phyloP scores from a whole-genome alignment of 2,888 invertebrate genomes.

The Pseudococcus viburni region DNA sequence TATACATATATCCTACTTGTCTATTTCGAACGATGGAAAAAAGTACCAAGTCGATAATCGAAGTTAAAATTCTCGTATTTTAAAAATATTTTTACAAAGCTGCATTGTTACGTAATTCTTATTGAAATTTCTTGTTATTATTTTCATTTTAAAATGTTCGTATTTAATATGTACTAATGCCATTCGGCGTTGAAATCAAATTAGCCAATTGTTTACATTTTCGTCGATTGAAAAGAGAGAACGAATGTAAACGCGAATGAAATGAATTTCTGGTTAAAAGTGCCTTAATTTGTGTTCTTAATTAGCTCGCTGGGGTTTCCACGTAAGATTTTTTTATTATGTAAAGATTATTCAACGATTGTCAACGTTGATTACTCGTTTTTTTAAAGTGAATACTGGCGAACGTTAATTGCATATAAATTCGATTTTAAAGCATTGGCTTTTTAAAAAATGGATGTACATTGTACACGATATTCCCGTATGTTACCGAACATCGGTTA shows the following conservation, averaged over 20 bases:
- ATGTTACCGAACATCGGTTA: neutral
- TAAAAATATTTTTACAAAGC: neutral
- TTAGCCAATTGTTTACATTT: neutral
- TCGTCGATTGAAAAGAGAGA: neutral
- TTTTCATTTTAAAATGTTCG: neutral
- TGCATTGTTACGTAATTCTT: neutral
- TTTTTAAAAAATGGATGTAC: slow-evolving; percentile 5
- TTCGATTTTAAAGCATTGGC: slow-evolving; percentile 10
- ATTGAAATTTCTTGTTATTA: slow-evolving; percentile 5
- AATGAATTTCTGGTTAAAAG: neutral
- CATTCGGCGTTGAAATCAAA: neutral
- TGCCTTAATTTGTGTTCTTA: slow-evolving; percentile 13
- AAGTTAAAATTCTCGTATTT: neutral
- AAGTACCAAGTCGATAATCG: no score
- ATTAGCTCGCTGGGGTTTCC: neutral
- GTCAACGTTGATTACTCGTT: slow-evolving; percentile 24
- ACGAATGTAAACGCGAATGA: neutral
- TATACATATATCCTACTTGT: no score
- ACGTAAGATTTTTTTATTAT: slow-evolving; percentile 16
- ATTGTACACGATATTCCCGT: neutral
- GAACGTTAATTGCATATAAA: slow-evolving; percentile 23
- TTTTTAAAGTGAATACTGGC: slow-evolving; percentile 1
- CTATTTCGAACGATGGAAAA: no score
- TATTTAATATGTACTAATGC: neutral
- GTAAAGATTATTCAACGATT: slow-evolving; percentile 6